phyloP scores from a whole-genome alignment of 2,113 vertebrate genomes.

The Leucopsar rothschildi region DNA sequence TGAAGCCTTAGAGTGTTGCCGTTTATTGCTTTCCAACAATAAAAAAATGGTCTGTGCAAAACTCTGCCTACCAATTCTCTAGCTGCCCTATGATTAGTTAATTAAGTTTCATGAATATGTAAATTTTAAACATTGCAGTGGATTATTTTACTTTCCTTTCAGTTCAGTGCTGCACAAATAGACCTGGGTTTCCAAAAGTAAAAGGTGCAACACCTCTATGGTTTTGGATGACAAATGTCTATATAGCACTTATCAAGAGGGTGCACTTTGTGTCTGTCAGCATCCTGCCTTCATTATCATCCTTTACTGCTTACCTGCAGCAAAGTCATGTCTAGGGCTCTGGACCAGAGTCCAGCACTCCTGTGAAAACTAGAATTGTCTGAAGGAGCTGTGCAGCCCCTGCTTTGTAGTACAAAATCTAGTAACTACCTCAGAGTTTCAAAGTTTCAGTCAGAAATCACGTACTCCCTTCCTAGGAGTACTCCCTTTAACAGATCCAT shows the following conservation, averaged over 20 bases:
- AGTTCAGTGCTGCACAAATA: neutral
- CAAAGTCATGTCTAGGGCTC: neutral
- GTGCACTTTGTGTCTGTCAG: neutral
- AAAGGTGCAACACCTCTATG: neutral
- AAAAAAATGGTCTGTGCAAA: neutral
- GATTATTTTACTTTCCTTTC: constrained; percentile 23
- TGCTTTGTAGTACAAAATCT: neutral
- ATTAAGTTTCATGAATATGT: constrained; percentile 10
- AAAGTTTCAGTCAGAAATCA: neutral
- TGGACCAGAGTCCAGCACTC: neutral
- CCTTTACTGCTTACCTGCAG: neutral
- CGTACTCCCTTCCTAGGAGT: neutral
- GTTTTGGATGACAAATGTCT: neutral
- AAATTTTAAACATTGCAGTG: neutral
- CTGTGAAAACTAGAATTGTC: neutral
- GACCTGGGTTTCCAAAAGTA: neutral
- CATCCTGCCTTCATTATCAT: neutral
- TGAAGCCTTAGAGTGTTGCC: neutral
- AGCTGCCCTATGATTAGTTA: neutral
- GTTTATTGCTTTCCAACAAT: neutral
- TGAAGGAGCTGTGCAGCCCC: neutral
- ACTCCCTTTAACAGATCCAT: neutral
- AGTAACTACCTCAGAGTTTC: neutral
- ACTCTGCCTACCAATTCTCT: neutral
- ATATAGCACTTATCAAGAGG: neutral